Evolutionary conservation across 2,888 invertebrate species (phyloP), one percentile per base, ranked within the genome.

Genomic region (Lydus trimaculatus): DNA sequence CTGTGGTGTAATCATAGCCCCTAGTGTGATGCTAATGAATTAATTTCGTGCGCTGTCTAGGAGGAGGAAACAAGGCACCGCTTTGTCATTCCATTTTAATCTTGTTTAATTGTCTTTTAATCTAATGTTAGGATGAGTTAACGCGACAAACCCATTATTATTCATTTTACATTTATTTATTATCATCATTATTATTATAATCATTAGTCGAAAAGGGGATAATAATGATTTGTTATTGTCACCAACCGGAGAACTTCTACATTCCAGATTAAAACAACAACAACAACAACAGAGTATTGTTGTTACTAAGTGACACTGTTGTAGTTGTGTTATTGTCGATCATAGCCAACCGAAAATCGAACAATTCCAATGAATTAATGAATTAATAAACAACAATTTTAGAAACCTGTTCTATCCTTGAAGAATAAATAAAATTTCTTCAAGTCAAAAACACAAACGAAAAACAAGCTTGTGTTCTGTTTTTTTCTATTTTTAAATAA

Each of bases 1-100:
- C 72, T 66, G 63, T 72, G n/a, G 66, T 73, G 66, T 73, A 75
- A 76, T 73, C 75, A 69, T 68, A 73, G 67, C 74, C 75, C 76
- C 74, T 73, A 72, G 71, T 71, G 75, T 73, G 73, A 71, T 71
- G 76, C 75, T 80, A 79, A 81, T 80, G 80, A 79, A 81, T 80
- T 80, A 80, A 80, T 80, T 79, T 78, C 73, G 77, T 74, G 74
- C 76, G 74, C 75, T 73, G 75, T 20, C 75, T 66, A 74, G 76
- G 33, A 33, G 33, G 17, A 43, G 43, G 72, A 76, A 78, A 79
- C 78, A 75, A 78, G 76, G 76, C 75, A 75, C 76, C 77, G 73
- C 78, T 78, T 77, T 79, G 79, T 79, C 78, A 74, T 77, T 76
- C 75, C 75, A 74, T 79, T 79, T 80, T 79, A 80, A 80, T 80